Percentiles rank a stretch among this genome's conserved stretches.
These are phyloP conservation scores for Tapirus indicus DNA, from an alignment of 2,797 vertebrate genomes.

Conservation along the genomic window DNA sequence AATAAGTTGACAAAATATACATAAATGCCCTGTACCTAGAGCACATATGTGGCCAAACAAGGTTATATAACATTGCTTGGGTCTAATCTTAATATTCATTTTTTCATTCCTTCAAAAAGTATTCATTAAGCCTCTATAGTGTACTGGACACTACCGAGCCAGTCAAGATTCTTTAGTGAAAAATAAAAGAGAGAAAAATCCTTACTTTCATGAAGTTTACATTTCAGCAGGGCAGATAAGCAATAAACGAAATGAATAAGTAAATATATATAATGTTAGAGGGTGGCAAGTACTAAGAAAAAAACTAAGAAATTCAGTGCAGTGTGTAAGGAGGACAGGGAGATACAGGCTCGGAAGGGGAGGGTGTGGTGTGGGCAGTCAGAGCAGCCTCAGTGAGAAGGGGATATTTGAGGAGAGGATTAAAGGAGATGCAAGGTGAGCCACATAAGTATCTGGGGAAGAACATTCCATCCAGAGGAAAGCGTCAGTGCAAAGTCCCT, in stretches of 20 bases:
- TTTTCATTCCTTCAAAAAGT: not conserved
- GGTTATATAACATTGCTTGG: not conserved
- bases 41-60: not conserved
- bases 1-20: not conserved
- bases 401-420: not conserved
- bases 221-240: not conserved
- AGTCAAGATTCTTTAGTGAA: not conserved
- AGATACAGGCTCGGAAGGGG: not conserved
- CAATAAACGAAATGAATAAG: not conserved
- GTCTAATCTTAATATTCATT: not conserved
- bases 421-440: not conserved
- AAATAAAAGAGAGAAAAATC: not conserved
- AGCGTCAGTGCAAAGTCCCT: too few relatives aligned
- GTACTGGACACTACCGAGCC: not conserved
- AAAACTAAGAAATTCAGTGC: not conserved
- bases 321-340: not conserved
- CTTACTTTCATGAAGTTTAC: not conserved
- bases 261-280: not conserved
- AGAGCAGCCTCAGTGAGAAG: not conserved
- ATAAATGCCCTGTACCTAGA: not conserved
- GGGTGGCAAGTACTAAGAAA: not conserved
- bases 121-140: not conserved
- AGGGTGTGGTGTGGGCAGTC: fast-evolving
- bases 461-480: not conserved
- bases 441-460: not conserved